Evolutionary conservation across 2,888 invertebrate species (phyloP).

Genomic region (Sisyra nigra): DNA sequence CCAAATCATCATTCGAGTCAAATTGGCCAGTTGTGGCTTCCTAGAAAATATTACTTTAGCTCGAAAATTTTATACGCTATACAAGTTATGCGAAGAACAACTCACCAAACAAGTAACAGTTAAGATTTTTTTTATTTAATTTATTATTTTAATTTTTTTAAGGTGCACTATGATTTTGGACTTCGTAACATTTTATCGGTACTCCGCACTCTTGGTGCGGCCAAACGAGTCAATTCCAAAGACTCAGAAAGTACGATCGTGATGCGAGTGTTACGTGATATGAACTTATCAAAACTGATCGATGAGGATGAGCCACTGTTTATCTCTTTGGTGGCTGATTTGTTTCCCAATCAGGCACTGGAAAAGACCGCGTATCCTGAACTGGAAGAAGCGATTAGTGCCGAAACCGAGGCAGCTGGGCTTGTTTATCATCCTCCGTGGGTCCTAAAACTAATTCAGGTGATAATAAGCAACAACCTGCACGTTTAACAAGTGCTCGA

Average conservation of each 20-base stretch:
- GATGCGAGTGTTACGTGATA: slow-evolving; percentile 91
- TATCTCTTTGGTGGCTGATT: slow-evolving; percentile 84
- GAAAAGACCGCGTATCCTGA: slow-evolving; percentile 86
- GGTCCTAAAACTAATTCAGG: slow-evolving; percentile 86
- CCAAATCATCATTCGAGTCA: slow-evolving; percentile 93
- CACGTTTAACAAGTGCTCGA: no score
- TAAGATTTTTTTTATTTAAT: background rate
- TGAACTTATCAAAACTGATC: slow-evolving; percentile 93
- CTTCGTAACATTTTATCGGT: slow-evolving; percentile 90
- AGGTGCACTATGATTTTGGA: slow-evolving; percentile 96
- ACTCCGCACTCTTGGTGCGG: slow-evolving; percentile 77
- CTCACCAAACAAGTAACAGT: slow-evolving; percentile 72
- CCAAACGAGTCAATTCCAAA: slow-evolving; percentile 78
- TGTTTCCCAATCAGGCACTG: slow-evolving; percentile 87
- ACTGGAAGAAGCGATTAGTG: slow-evolving; percentile 72
- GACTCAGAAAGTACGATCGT: slow-evolving; percentile 93
- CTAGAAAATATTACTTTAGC: slow-evolving; percentile 89
- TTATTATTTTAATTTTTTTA: slow-evolving; percentile 11
- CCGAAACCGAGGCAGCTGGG: slow-evolving; percentile 64
- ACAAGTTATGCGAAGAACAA: slow-evolving; percentile 94
- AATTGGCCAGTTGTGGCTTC: slow-evolving; percentile 91
- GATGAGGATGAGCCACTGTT: slow-evolving; percentile 98
- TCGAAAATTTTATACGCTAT: slow-evolving; percentile 89
- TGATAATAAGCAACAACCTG: no score
- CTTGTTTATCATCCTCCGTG: slow-evolving; percentile 88